These are phyloP conservation scores for Enteromius treurensis DNA, from an alignment of 2,797 vertebrate species.

Conservation along the genomic window DNA sequence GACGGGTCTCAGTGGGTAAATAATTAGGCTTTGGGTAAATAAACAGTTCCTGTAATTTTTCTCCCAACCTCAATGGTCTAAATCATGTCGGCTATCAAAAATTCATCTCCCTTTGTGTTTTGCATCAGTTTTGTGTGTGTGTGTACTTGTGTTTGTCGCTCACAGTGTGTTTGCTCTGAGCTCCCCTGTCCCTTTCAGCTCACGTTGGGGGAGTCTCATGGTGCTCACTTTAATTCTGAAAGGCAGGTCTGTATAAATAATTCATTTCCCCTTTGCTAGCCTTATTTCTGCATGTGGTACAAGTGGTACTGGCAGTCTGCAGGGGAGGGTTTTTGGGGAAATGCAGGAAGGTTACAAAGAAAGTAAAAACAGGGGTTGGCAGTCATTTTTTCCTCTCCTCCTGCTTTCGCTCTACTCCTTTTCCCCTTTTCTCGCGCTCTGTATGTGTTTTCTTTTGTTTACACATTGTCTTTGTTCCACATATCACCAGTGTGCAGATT, in stretches of 20 bases:
- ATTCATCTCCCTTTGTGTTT: background rate
- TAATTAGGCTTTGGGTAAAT: slow-evolving; percentile 5
- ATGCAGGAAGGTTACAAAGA: slow-evolving; percentile 56
- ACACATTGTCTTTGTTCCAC: slow-evolving; percentile 40
- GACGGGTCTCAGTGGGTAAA: background rate
- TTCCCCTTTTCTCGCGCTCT: slow-evolving; percentile 3
- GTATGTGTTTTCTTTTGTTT: slow-evolving; percentile 30
- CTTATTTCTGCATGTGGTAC: slow-evolving; percentile 72
- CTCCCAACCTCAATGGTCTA: background rate
- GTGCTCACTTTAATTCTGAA: slow-evolving; percentile 84
- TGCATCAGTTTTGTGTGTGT: slow-evolving; percentile 39
- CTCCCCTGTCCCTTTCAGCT: slow-evolving; percentile 54
- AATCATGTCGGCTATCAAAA: slow-evolving; percentile 6
- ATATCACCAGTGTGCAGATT: slow-evolving; percentile 40
- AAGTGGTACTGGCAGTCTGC: slow-evolving; percentile 66
- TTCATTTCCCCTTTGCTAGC: slow-evolving; percentile 83
- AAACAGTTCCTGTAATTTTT: background rate
- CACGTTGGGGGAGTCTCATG: slow-evolving; percentile 71
- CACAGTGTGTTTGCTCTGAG: slow-evolving; percentile 35
- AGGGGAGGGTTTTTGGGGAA: slow-evolving; percentile 58
- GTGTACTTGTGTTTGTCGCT: slow-evolving; percentile 22
- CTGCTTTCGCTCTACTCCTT: background rate
- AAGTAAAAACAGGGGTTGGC: slow-evolving; percentile 45
- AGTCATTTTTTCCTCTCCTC: background rate
- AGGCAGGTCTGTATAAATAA: slow-evolving; percentile 87